These are phyloP conservation scores for Melospiza melodia DNA, from an alignment of 2,113 vertebrate genomes.

Conservation along the genomic window DNA sequence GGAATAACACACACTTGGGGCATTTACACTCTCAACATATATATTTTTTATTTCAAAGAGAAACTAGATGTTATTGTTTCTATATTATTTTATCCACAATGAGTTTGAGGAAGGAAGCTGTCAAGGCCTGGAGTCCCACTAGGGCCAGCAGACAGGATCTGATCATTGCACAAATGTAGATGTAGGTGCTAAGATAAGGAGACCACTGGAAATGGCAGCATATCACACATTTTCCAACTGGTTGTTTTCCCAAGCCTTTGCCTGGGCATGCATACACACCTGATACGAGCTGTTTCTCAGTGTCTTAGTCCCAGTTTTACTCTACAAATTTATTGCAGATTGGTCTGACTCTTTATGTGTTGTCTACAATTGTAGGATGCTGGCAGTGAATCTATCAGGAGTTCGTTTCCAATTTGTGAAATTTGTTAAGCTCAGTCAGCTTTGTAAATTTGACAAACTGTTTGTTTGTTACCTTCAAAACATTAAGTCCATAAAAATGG, in stretches of 20 bases:
- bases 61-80: background rate
- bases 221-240: background rate
- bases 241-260: background rate
- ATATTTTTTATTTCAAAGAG: background rate
- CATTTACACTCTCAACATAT: background rate
- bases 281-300: background rate
- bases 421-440: background rate
- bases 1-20: background rate
- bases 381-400: background rate
- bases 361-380: background rate
- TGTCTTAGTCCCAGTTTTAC: background rate
- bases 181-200: accelerated
- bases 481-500: background rate
- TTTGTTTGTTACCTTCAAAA: background rate
- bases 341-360: background rate
- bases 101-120: background rate
- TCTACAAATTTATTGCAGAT: background rate
- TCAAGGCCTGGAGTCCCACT: background rate
- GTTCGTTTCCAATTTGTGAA: background rate
- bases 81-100: background rate
- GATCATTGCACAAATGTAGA: background rate
- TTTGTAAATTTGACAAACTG: background rate
- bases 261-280: background rate
- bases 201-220: background rate
- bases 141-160: background rate